Percentiles rank a stretch among this genome's conserved stretches.
These are phyloP conservation scores for Hetaerina titia DNA, from an alignment of 2,888 invertebrate genomes.

Conservation along the genomic window DNA sequence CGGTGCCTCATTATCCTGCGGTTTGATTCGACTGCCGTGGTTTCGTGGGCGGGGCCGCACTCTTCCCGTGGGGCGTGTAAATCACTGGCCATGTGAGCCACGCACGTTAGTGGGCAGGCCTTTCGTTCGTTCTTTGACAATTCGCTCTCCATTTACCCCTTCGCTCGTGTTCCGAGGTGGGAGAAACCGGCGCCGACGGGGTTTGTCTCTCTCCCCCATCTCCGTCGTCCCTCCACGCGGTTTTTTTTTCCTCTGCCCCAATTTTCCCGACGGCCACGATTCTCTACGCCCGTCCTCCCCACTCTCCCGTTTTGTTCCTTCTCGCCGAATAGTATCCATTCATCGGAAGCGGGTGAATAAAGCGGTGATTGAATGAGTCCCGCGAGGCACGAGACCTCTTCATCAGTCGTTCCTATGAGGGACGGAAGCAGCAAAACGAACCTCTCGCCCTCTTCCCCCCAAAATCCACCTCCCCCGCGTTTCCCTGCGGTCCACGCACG, in stretches of 20 bases:
- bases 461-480: neutral
- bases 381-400: no score
- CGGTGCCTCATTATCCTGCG: neutral
- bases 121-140: neutral
- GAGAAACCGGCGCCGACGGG: neutral
- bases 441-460: neutral
- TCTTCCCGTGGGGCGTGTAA: slow-evolving; percentile 46
- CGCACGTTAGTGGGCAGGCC: neutral
- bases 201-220: neutral
- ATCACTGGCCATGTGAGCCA: neutral
- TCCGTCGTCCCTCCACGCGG: neutral
- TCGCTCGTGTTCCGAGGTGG: neutral
- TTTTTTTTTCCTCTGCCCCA: no score
- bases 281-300: no score
- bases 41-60: neutral
- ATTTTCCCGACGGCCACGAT: no score
- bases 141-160: neutral
- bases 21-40: slow-evolving; percentile 27
- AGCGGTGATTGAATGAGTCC: no score
- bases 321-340: no score
- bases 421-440: neutral
- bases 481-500: neutral
- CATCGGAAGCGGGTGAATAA: no score
- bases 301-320: no score
- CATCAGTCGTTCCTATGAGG: neutral